Evolutionary conservation across 1,140 invertebrate genomes (phyloP).

Genomic region (Bombus pyrosoma): DNA sequence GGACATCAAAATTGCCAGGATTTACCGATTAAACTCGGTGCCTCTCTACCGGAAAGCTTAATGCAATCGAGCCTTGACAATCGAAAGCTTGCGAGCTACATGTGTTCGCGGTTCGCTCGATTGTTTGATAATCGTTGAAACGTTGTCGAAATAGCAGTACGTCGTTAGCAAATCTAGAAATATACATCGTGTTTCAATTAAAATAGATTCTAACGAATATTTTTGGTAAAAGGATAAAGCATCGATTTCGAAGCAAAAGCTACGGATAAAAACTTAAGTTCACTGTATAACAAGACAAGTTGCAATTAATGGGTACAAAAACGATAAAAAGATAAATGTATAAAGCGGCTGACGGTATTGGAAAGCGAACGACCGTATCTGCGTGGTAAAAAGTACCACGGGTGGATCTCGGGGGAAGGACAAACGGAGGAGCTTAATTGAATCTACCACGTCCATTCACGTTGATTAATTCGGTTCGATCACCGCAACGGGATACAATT

Average conservation of each 20-base stretch:
- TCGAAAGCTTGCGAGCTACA: constrained; percentile 5
- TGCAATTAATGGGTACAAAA: constrained; percentile 10
- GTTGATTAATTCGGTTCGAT: constrained; percentile 63
- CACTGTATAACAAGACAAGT: background rate
- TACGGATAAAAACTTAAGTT: background rate
- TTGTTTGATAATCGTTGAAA: constrained; percentile 15
- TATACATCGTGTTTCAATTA: background rate
- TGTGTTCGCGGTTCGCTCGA: background rate
- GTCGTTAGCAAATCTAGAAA: background rate
- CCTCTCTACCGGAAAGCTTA: constrained; percentile 42
- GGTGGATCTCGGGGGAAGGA: background rate
- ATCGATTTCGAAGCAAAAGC: too few species aligned
- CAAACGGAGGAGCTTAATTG: constrained; percentile 58
- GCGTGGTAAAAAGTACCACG: constrained; percentile 5
- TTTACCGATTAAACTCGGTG: constrained; percentile 40
- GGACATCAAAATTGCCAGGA: constrained; percentile 41
- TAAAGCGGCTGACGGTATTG: background rate
- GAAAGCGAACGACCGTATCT: constrained; percentile 8
- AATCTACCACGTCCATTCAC: constrained; percentile 49
- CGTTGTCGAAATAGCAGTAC: constrained; percentile 11
- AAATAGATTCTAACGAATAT: too few species aligned
- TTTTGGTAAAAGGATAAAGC: too few species aligned
- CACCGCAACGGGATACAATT: constrained; percentile 57
- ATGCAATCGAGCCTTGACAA: constrained; percentile 23
- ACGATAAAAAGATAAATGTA: constrained; percentile 33